Evolutionary conservation across 2,888 invertebrate species (phyloP), one percentile per base, ranked within the genome.

Genomic region (Phorcus lineatus): DNA sequence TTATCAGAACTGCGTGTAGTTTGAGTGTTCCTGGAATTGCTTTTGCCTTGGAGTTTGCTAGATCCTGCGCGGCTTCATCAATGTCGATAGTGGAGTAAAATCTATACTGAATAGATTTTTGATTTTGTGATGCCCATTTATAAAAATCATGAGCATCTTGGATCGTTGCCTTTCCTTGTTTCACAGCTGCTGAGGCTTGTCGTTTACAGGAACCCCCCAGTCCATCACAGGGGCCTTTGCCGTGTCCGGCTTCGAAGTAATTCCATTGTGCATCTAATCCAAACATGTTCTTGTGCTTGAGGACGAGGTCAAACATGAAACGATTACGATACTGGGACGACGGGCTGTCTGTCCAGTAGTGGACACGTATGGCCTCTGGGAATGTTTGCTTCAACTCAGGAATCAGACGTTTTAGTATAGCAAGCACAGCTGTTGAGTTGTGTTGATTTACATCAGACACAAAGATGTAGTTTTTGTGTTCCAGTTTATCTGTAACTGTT

Each of bases 261-360:
- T 84, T 84, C 55, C 81, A 83, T 22, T 66, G 76, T 1, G 81
- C 79, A 2, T 77, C 47, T n/a, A 78, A 19, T 13, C 78, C 55
- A 55, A 55, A 36, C 36, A n/a, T n/a, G 54, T 2, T 11, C 54
- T 54, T 54, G 55, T 81, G 82, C 1, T 78, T 74, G 2, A 70
- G 17, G 13, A 84, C 28, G 4, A 75, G 17, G 36, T 77, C 52
- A 55, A 86, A 86, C 7, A 85, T 85, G 74, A 74, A 81, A 9
- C 75, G 66, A 31, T 84, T 85, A 24, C 83, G 54, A 66, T 86
- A 85, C 47, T 86, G 85, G 11, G 81, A 82, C 16, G 82, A 79
- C 19, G 82, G 86, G 55, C 81, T 82, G 36, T 85, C 84, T n/a
- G 85, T 86, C 84, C 84, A 85, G 80, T 82, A 84, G 36, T 84